Conservation (phyloP, 2,797 vertebrate species). For the Pseudocheirus occidentalis region DNA sequence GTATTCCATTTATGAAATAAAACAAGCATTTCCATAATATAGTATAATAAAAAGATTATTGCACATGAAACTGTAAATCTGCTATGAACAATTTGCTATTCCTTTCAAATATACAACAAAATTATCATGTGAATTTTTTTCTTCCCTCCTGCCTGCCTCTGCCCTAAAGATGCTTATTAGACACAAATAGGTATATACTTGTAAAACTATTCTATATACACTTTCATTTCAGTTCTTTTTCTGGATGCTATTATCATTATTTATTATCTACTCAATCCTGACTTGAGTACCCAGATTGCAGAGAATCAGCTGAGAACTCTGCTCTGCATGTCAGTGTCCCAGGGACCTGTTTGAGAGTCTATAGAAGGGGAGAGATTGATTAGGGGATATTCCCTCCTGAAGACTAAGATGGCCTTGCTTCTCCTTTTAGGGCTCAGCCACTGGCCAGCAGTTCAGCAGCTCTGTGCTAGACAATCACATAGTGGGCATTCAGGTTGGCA, state of each 20-base stretch:
- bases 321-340: neutral
- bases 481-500: slow-evolving; percentile 89
- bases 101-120: neutral
- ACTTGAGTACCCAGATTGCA: neutral
- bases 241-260: neutral
- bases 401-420: neutral
- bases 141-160: neutral
- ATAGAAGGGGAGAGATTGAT: neutral
- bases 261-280: neutral
- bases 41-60: neutral
- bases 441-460: slow-evolving; percentile 38
- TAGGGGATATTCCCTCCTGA: neutral
- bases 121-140: neutral
- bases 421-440: slow-evolving; percentile 56
- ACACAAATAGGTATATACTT: neutral
- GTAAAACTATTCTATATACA: neutral
- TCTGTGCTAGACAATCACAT: slow-evolving; percentile 83
- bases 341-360: neutral
- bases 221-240: neutral
- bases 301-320: neutral
- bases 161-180: neutral
- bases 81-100: neutral
- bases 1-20: neutral
- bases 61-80: neutral
- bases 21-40: neutral